A percentile compares a stretch with the other conserved stretches of the same genome.
Evolutionary conservation across 2,113 vertebrate genomes (phyloP).

Genomic region (Xenotilapia flavipinnis): DNA sequence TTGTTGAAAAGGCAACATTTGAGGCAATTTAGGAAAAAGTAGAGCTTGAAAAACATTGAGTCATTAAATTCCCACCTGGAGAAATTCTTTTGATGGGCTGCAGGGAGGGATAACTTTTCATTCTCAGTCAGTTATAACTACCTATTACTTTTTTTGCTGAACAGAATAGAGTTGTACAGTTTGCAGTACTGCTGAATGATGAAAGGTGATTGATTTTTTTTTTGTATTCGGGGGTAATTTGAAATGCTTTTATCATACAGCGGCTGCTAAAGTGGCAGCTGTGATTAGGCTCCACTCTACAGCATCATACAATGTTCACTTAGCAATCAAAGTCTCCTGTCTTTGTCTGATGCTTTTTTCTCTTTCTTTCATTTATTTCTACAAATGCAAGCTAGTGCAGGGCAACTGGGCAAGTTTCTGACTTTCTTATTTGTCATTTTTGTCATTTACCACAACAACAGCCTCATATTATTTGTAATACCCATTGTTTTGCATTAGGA

Average conservation of each 20-base stretch:
- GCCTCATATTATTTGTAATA: constrained; percentile 21
- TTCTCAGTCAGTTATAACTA: background rate
- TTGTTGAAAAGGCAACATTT: background rate
- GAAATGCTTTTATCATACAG: constrained; percentile 45
- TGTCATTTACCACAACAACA: constrained; percentile 38
- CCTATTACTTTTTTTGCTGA: background rate
- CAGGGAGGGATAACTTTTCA: background rate
- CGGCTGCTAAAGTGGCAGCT: constrained; percentile 21
- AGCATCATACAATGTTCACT: constrained; percentile 17
- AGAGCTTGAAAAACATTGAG: background rate
- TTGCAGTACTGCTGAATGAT: constrained; percentile 4
- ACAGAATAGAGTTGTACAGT: background rate
- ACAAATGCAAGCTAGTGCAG: background rate
- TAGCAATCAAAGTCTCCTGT: constrained; percentile 50
- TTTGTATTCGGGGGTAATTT: constrained; percentile 14
- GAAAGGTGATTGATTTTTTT: constrained; percentile 35
- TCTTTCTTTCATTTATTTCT: constrained; percentile 15
- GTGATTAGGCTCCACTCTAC: constrained; percentile 51
- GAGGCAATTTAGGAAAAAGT: background rate
- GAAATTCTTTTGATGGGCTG: background rate
- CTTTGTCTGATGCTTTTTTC: background rate
- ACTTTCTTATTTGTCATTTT: constrained; percentile 1
- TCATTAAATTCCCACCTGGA: background rate
- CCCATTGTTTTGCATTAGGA: background rate
- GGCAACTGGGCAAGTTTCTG: background rate